These are phyloP conservation scores for Scaptomyza flava DNA, from an alignment of 2,888 invertebrate genomes.

Conservation along the genomic window DNA sequence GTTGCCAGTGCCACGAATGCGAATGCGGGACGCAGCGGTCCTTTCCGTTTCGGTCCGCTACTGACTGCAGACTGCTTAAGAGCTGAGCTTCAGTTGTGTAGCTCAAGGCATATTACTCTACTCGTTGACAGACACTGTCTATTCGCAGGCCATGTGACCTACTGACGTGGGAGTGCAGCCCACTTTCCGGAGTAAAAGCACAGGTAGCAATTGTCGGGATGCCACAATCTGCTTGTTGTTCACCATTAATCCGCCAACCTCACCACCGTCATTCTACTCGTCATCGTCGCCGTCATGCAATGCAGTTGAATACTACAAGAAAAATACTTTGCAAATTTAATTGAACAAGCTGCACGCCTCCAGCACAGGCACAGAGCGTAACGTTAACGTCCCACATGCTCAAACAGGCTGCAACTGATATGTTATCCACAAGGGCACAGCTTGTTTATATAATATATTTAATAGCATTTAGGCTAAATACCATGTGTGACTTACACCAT, in stretches of 20 bases:
- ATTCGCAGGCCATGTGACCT: conserved; percentile 66
- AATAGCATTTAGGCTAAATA: no score
- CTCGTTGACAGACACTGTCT: conserved; percentile 54
- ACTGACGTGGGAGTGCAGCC: conserved; percentile 64
- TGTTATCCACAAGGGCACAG: conserved; percentile 1
- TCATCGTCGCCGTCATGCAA: conserved; percentile 15
- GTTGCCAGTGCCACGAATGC: conserved; percentile 30
- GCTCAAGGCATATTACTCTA: conserved; percentile 32
- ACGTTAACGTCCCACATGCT: conserved; percentile 51
- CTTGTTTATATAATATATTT: no score
- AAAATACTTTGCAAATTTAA: conserved; percentile 74
- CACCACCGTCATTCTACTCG: neutral
- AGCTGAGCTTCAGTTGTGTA: conserved; percentile 4
- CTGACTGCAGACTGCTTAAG: neutral
- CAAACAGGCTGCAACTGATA: conserved; percentile 15
- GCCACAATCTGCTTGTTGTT: conserved; percentile 29
- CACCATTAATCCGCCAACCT: conserved; percentile 1
- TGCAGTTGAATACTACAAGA: conserved; percentile 63
- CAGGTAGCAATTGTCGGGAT: conserved; percentile 42
- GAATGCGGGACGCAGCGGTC: conserved; percentile 12
- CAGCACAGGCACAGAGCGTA: conserved; percentile 30
- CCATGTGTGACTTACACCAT: neutral
- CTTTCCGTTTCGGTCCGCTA: conserved; percentile 3
- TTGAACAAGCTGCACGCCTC: conserved; percentile 55
- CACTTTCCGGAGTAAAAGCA: conserved; percentile 56